Base-by-base conservation (phyloP, 2,797 vertebrate genomes). In the Acanthurus tractus region DNA sequence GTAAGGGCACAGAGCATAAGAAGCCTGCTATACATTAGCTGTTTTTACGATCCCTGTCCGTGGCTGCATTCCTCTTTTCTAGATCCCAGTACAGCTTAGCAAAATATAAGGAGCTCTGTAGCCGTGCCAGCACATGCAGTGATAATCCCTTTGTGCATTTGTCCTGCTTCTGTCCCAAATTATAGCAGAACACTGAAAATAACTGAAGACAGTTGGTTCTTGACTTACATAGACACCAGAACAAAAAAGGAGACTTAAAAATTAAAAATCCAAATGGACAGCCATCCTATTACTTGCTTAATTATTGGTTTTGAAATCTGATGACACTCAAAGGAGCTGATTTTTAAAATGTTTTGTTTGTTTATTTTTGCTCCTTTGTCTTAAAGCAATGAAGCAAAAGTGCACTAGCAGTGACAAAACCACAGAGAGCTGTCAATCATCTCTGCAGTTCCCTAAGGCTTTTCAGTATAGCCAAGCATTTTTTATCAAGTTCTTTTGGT, bases 11-110 rank as follows among this genome's bases (percentile, higher is more conserved):
- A 66, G 50, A 56, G 67, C 67, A 40, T 52, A 52, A 69, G 69
- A 81, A 77, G 83, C 64, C 88, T 88, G 89, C 67, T 71, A 74
- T 82, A 76, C 83, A 85, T 92, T 86, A 90, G 73, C 74, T 79
- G 9, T 48, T 87, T 87, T 92, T 90, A 90, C 25, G 44, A 89
- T 81, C 81, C 79, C 59, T 71, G 59, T 83, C 80, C 45, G 7
- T 53, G 81, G 81, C 86, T 62, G 23, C 84, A 88, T 91, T 92
- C 86, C 85, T 88, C 59, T 70, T 52, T 71, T 79, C 71, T 64
- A 17, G 8, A 83, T 78, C 77, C 81, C 79, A 69, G 68, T 15
- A 17, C 57, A 71, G 74, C 79, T 86, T 38, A 84, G 62, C 49
- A 50, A 68, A 86, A 83, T 81, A 73, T 53, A 72, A 54, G 61